A percentile compares a stretch with the other conserved stretches of the same genome.
phyloP scores from a whole-genome alignment of 2,888 invertebrate species.

The Reticulitermes lucifugus region DNA sequence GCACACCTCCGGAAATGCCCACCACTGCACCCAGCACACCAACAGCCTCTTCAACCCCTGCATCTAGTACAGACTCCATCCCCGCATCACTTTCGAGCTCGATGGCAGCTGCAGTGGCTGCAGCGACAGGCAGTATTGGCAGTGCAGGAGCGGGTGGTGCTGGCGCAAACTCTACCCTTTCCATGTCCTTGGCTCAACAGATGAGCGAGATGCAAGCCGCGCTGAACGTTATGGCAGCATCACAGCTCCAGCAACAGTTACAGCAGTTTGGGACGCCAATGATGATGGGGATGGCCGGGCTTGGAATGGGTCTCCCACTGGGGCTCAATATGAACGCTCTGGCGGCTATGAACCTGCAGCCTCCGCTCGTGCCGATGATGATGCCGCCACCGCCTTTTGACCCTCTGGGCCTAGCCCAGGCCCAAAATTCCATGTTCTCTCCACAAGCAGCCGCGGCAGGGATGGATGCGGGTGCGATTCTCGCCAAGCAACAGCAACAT shows the following conservation, averaged over 20 bases:
- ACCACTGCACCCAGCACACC: slow-evolving; percentile 72
- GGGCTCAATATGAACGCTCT: slow-evolving; percentile 84
- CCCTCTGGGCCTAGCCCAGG: slow-evolving; percentile 63
- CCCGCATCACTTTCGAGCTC: slow-evolving; percentile 66
- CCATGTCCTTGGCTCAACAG: slow-evolving; percentile 74
- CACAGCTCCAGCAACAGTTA: slow-evolving; percentile 83
- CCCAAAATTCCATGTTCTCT: slow-evolving; percentile 54
- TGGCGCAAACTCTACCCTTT: slow-evolving; percentile 59
- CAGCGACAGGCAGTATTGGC: slow-evolving; percentile 14
- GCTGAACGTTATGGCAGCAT: slow-evolving; percentile 78
- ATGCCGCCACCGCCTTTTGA: slow-evolving; percentile 85
- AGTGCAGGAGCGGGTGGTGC: slow-evolving; percentile 57
- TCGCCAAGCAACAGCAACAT: slow-evolving; percentile 77
- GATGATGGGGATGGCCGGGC: slow-evolving; percentile 88
- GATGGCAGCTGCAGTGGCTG: slow-evolving; percentile 59
- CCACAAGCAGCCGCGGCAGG: slow-evolving; percentile 61
- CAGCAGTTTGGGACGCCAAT: slow-evolving; percentile 87
- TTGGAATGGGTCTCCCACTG: slow-evolving; percentile 78
- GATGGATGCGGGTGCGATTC: slow-evolving; percentile 64
- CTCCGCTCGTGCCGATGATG: slow-evolving; percentile 90
- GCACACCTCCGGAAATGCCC: slow-evolving; percentile 54
- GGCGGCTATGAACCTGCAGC: slow-evolving; percentile 95
- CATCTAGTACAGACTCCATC: slow-evolving; percentile 70
- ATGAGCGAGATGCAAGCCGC: slow-evolving; percentile 89
- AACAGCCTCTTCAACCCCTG: slow-evolving; percentile 71